Percentiles rank a stretch among this genome's conserved stretches.
Conservation (phyloP, 2,888 invertebrate species). For the Hesperia comma region DNA sequence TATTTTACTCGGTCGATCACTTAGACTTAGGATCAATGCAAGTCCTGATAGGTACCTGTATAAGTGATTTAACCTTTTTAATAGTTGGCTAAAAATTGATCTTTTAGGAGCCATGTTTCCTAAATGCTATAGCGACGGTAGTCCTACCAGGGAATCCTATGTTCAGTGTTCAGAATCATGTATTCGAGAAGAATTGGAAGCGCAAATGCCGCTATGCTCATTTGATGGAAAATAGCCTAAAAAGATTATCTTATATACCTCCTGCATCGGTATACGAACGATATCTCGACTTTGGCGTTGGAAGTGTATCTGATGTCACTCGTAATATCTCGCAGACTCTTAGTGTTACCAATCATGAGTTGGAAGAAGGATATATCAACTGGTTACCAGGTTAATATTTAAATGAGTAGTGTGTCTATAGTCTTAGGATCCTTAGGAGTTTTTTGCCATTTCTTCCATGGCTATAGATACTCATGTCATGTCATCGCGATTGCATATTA, state of each 20-base stretch:
- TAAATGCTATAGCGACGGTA: conserved; percentile 66
- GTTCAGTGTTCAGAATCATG: conserved; percentile 61
- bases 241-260: conserved; percentile 64
- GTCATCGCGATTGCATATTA: too few species aligned
- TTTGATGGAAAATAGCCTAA: conserved; percentile 76
- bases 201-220: conserved; percentile 60
- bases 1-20: too few species aligned
- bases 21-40: too few species aligned
- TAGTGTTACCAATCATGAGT: conserved; percentile 74
- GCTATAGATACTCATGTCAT: too few species aligned
- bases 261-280: conserved; percentile 72
- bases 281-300: conserved; percentile 73
- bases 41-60: too few species aligned
- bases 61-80: too few species aligned
- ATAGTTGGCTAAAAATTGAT: too few species aligned
- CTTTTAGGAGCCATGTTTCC: conserved; percentile 66
- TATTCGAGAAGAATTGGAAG: conserved; percentile 63
- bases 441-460: too few species aligned
- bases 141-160: conserved; percentile 62
- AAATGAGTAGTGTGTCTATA: too few species aligned
- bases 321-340: conserved; percentile 74
- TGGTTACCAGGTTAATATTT: conserved; percentile 69
- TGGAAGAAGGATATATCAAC: conserved; percentile 69
- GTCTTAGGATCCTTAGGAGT: too few species aligned
- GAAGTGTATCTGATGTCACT: conserved; percentile 64